Evolutionary conservation across 2,113 vertebrate genomes (phyloP), one percentile per base, ranked within the genome.

Genomic region (Heptranchias perlo): DNA sequence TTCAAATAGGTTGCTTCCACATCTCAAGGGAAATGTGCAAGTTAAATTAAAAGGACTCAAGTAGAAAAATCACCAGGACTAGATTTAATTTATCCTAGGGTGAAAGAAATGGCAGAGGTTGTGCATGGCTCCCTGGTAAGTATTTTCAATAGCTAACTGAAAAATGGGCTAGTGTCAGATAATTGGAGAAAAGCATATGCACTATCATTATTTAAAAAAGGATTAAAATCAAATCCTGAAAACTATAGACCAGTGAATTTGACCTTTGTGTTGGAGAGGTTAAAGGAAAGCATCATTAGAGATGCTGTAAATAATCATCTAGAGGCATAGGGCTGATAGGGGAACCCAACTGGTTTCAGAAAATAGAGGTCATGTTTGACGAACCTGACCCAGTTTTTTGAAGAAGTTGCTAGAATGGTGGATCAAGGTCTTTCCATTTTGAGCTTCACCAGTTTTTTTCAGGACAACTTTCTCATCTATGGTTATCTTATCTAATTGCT

Each of bases 161-260:
- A 44, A 62, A 39, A 62, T 62, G 18, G 54, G 4, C 16, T 82
- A 44, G 39, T 47, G 16, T 82, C 39, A 82, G 87, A n/a, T 61
- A 58, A 92, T 92, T 92, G 4, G 54, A 92, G 18, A 92, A 39
- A 93, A 93, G 14, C 31, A n/a, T 5, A 62, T 62, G 16, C 13
- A 16, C 61, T 13, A 18, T 21, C 58, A 92, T 61, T 62, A 62
- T 23, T 23, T 2, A 87, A 49, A 86, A 86, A 18, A 49, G 44
- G 84, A 52, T 47, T 44, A 54, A 87, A 52, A 2, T 93, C 39
- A 62, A 93, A 91, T 31, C 28, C 52, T 58, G 87, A 54, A 91
- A 91, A 52, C 52, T 91, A 44, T 82, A n/a, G 35, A 64, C 89
- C 58, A 93, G 58, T 39, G 58, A 93, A 93, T 93, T 93, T 62